Conservation (phyloP, 2,797 vertebrate genomes). For the Myotis planiceps region DNA sequence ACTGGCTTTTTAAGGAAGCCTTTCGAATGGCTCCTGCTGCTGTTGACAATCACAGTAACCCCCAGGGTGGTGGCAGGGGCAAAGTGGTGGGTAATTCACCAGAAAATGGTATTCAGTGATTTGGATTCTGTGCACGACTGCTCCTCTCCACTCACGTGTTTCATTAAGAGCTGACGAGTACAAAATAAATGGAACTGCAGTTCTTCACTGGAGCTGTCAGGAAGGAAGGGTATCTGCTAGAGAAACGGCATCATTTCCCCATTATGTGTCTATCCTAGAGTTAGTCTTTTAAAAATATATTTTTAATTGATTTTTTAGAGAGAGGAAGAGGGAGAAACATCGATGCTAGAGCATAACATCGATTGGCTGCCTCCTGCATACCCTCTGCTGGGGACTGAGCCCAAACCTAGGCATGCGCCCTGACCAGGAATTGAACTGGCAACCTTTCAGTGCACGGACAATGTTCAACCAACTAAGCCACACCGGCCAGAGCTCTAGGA, state of each 20-base stretch:
- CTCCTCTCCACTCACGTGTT: neutral
- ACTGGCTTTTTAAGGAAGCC: neutral
- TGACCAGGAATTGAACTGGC: neutral
- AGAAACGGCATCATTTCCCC: neutral
- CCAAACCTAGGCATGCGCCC: neutral
- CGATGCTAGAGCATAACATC: neutral
- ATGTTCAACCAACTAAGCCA: neutral
- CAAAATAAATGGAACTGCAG: constrained; percentile 16
- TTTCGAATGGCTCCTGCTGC: constrained; percentile 27
- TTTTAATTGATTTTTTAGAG: neutral
- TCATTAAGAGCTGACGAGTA: constrained; percentile 53
- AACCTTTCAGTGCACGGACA: too few relatives aligned
- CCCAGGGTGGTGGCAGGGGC: neutral
- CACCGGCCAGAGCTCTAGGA: neutral
- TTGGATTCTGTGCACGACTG: neutral
- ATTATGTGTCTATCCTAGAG: neutral
- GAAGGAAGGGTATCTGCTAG: neutral
- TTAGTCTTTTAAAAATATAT: neutral
- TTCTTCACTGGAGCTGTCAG: neutral
- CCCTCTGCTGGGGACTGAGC: too few relatives aligned
- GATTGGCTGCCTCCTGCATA: too few relatives aligned
- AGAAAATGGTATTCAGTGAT: constrained; percentile 45
- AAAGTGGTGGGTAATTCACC: constrained; percentile 8
- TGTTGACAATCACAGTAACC: neutral
- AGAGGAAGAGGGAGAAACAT: neutral